Conservation (phyloP, 2,797 vertebrate species). For the Phataginus tricuspis region DNA sequence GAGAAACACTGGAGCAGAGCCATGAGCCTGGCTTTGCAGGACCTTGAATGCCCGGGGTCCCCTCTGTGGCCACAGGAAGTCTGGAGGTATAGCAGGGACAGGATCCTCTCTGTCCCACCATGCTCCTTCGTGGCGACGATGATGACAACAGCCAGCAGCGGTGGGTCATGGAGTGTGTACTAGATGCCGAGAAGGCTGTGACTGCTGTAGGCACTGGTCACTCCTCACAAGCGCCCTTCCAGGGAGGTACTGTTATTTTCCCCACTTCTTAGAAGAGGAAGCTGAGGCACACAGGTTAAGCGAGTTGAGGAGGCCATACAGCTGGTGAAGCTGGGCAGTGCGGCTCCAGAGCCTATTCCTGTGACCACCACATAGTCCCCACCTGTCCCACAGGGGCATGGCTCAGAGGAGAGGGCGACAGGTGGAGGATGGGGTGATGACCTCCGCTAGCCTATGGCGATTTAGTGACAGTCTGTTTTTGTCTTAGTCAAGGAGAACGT, state of each 20-base stretch:
- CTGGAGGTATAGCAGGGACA: neutral
- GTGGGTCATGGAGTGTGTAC: rapidly evolving
- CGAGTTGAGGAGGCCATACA: neutral
- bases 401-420: neutral
- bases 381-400: neutral
- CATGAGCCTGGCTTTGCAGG: neutral
- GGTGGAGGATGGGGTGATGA: neutral
- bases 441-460: neutral
- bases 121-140: neutral
- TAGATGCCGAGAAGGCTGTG: rapidly evolving
- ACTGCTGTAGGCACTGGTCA: neutral
- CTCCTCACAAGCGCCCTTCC: neutral
- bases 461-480: neutral
- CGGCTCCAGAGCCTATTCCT: neutral
- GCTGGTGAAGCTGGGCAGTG: neutral
- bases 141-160: too few species aligned
- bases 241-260: neutral
- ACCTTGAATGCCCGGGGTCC: neutral
- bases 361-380: neutral
- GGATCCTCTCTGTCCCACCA: neutral
- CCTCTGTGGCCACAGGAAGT: neutral
- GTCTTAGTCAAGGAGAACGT: neutral
- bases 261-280: neutral
- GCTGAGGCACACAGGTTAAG: neutral
- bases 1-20: neutral